Conservation (phyloP, 2,888 invertebrate species). For the Agrilus cyanescens region DNA sequence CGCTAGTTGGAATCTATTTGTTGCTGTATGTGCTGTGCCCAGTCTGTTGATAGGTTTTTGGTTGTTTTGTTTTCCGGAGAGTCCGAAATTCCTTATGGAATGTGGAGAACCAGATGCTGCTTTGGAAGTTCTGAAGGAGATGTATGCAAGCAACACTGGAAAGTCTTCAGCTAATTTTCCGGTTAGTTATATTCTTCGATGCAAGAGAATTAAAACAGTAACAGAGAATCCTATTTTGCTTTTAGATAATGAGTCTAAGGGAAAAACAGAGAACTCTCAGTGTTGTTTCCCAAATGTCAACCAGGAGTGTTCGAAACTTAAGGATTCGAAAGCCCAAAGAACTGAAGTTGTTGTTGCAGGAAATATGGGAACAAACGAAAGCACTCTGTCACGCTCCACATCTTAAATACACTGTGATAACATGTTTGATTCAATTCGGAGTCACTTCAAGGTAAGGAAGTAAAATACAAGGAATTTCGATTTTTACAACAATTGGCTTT, state of each 20-base stretch:
- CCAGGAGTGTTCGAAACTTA: slow-evolving; percentile 55
- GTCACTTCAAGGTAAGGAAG: slow-evolving; percentile 54
- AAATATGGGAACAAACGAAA: slow-evolving; percentile 65
- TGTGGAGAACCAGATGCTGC: slow-evolving; percentile 69
- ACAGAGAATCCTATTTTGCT: slow-evolving; percentile 5
- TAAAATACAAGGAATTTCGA: too few species aligned
- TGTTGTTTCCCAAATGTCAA: slow-evolving; percentile 49
- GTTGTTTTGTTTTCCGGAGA: slow-evolving; percentile 67
- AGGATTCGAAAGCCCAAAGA: slow-evolving; percentile 63
- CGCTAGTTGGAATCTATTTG: slow-evolving; percentile 73
- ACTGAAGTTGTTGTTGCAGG: slow-evolving; percentile 51
- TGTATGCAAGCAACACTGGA: slow-evolving; percentile 62
- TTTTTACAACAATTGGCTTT: too few species aligned
- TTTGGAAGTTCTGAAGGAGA: slow-evolving; percentile 51
- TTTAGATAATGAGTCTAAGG: slow-evolving; percentile 56
- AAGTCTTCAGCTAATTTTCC: slow-evolving; percentile 58
- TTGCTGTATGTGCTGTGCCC: slow-evolving; percentile 60
- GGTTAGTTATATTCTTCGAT: slow-evolving; percentile 37
- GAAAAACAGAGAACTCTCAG: slow-evolving; percentile 54
- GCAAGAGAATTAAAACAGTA: slow-evolving; percentile 1
- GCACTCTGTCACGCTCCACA: slow-evolving; percentile 63
- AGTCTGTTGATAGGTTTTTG: slow-evolving; percentile 55
- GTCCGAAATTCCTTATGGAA: slow-evolving; percentile 71
- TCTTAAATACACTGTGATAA: slow-evolving; percentile 60
- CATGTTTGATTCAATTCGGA: slow-evolving; percentile 74